Conservation (phyloP, 2,797 vertebrate species). For the Neoniphon sammara region DNA sequence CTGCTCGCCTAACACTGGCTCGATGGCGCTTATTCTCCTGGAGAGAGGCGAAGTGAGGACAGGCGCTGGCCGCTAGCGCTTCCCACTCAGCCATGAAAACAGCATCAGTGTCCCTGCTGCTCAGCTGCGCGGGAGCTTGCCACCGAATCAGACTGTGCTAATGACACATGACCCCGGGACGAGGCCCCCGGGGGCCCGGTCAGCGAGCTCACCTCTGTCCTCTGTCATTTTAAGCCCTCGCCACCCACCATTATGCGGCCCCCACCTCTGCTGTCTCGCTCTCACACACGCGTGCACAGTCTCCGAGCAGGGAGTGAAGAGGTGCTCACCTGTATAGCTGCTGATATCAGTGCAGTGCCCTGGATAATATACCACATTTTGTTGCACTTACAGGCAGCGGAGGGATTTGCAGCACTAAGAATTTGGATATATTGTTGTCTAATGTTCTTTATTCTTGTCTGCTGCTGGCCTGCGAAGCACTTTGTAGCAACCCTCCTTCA, state of each 20-base stretch:
- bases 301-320: constrained; percentile 1
- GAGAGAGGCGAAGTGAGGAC: constrained; percentile 60
- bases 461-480: not conserved
- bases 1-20: constrained; percentile 39
- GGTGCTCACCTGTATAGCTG: constrained; percentile 35
- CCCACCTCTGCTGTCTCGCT: constrained; percentile 26
- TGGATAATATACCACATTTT: constrained; percentile 16
- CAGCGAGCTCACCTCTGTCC: constrained; percentile 33
- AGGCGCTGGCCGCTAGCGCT: constrained; percentile 73
- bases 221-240: constrained; percentile 51
- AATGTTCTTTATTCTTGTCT: not conserved
- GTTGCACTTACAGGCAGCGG: no score
- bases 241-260: constrained; percentile 30
- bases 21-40: constrained; percentile 53
- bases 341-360: constrained; percentile 19
- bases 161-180: constrained; percentile 67
- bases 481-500: not conserved
- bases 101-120: constrained; percentile 66
- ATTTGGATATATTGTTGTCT: constrained; percentile 1
- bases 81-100: constrained; percentile 83
- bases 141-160: constrained; percentile 64
- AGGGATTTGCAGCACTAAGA: not conserved
- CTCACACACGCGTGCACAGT: not conserved
- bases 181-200: constrained; percentile 33
- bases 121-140: constrained; percentile 59